A percentile compares a stretch with the other conserved stretches of the same genome.
Conservation (phyloP, 2,113 vertebrate genomes). For the Capra hircus region DNA sequence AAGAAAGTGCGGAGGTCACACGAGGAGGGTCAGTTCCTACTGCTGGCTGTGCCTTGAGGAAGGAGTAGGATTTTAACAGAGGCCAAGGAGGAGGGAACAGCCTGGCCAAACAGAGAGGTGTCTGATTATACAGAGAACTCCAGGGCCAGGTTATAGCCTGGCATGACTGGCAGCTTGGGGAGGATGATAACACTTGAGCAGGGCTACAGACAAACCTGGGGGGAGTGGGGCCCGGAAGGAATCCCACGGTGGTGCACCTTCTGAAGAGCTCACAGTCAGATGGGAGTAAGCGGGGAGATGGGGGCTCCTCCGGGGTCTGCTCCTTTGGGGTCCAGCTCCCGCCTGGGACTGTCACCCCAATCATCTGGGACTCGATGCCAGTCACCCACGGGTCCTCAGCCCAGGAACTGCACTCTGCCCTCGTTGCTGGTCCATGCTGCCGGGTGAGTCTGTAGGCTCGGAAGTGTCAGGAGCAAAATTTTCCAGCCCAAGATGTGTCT, state of each 20-base stretch:
- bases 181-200: accelerated
- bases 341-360: not conserved
- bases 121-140: not conserved
- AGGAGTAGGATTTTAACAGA: not conserved
- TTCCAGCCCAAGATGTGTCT: not conserved
- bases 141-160: not conserved
- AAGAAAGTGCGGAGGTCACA: not conserved
- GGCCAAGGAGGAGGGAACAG: not conserved
- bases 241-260: accelerated
- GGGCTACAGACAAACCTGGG: accelerated
- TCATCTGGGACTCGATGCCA: not conserved
- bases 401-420: not conserved
- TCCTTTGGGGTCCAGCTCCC: not conserved
- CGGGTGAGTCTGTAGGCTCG: accelerated
- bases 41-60: accelerated
- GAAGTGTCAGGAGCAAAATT: not conserved
- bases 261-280: not conserved
- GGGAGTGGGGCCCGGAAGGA: accelerated
- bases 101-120: not conserved
- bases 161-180: accelerated
- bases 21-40: accelerated
- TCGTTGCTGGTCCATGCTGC: accelerated
- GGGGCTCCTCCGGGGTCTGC: accelerated
- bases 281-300: accelerated
- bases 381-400: not conserved